Evolutionary conservation across 92 coral and sea anemone genomes (phyloP).

Genomic region (Metridium senile): DNA sequence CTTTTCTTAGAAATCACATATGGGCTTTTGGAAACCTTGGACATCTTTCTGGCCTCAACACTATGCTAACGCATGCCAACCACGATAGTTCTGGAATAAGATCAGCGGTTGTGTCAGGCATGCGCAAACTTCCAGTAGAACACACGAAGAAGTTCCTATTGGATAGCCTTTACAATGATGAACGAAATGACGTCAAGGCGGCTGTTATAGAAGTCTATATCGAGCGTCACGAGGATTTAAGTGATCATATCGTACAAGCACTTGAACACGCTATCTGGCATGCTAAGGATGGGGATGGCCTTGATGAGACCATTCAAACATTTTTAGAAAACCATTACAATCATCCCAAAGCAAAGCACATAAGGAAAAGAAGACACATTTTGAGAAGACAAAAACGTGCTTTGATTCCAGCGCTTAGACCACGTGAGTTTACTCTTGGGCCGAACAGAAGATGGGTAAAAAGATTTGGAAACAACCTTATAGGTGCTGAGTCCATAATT

Average conservation of each 20-base stretch:
- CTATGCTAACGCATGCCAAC: conserved; percentile 74
- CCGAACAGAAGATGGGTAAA: conserved; percentile 79
- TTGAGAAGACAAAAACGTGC: conserved; percentile 89
- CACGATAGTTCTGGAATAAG: conserved; percentile 95
- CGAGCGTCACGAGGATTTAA: conserved; percentile 81
- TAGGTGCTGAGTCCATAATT: conserved; percentile 80
- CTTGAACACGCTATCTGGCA: conserved; percentile 89
- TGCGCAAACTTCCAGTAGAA: conserved; percentile 84
- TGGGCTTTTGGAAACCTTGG: conserved; percentile 99
- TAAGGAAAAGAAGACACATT: conserved; percentile 68
- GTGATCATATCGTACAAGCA: conserved; percentile 62
- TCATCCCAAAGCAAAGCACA: conserved; percentile 70
- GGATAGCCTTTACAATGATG: conserved; percentile 71
- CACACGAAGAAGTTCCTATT: conserved; percentile 77
- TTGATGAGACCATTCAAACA: conserved; percentile 78
- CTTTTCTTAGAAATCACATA: conserved; percentile 81
- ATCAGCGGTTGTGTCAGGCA: conserved; percentile 84
- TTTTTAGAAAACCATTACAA: conserved; percentile 88
- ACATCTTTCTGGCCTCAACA: conserved; percentile 78
- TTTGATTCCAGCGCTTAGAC: conserved; percentile 81
- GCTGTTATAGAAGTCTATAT: conserved; percentile 84
- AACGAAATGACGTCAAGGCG: conserved; percentile 83
- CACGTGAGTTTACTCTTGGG: conserved; percentile 87
- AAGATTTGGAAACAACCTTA: conserved; percentile 78
- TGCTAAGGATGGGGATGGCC: conserved; percentile 70